phyloP scores from a whole-genome alignment of 1,140 invertebrate genomes.

The Reticulitermes speratus region DNA sequence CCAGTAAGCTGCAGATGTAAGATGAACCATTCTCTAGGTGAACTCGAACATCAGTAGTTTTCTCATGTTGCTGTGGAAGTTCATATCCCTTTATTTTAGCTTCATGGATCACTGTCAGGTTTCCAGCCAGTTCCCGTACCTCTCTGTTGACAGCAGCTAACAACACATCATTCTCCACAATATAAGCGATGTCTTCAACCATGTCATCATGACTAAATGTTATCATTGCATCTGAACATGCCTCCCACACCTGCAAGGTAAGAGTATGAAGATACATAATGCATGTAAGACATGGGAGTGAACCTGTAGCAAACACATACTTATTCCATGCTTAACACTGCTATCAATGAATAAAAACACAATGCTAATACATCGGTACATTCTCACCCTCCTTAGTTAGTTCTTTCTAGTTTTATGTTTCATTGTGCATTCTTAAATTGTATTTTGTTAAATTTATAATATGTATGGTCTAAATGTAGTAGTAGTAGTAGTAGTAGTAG shows the following conservation, averaged over 20 bases:
- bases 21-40: conserved; percentile 53
- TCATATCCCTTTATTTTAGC: conserved; percentile 54
- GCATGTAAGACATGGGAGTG: background rate
- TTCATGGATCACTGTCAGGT: conserved; percentile 51
- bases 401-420: no score
- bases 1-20: conserved; percentile 60
- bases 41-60: conserved; percentile 45
- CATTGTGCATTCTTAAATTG: no score
- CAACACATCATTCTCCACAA: conserved; percentile 93
- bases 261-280: conserved; percentile 63
- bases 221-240: conserved; percentile 82
- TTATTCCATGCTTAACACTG: conserved; percentile 36
- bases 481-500: no score
- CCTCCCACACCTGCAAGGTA: conserved; percentile 80
- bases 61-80: conserved; percentile 44
- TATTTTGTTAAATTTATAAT: no score
- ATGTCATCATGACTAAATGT: conserved; percentile 76
- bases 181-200: conserved; percentile 76
- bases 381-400: no score
- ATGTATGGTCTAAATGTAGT: no score
- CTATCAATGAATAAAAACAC: conserved; percentile 31
- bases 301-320: background rate
- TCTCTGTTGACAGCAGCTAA: conserved; percentile 67
- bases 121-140: conserved; percentile 50
- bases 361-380: no score